phyloP scores from a whole-genome alignment of 2,888 invertebrate species.

The Cheilosia impressa region DNA sequence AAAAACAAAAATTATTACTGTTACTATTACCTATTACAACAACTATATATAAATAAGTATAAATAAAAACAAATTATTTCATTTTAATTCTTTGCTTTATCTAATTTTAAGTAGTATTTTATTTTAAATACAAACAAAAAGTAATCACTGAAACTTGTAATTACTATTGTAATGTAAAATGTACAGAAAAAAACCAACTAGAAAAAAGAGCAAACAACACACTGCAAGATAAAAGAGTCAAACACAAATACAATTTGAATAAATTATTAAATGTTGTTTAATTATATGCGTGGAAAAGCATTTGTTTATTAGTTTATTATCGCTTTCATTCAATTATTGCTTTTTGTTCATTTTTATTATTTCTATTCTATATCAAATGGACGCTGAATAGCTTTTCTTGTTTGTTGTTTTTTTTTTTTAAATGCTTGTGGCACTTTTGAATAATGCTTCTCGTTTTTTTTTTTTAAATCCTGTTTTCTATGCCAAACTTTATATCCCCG shows the following conservation, averaged over 20 bases:
- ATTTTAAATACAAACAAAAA: constrained; percentile 41
- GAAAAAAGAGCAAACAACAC: constrained; percentile 37
- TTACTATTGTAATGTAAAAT: constrained; percentile 52
- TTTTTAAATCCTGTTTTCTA: too few species aligned
- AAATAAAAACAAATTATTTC: constrained; percentile 29
- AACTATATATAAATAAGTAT: constrained; percentile 49
- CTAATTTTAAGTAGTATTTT: constrained; percentile 56
- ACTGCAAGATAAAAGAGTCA: constrained; percentile 33
- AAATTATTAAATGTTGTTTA: constrained; percentile 64
- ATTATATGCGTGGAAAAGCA: constrained; percentile 35
- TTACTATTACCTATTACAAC: constrained; percentile 60
- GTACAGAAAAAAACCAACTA: constrained; percentile 38
- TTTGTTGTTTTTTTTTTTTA: too few species aligned
- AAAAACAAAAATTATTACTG: constrained; percentile 33
- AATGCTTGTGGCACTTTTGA: too few species aligned
- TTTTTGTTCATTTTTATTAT: background rate
- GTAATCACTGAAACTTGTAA: constrained; percentile 12
- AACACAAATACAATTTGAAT: constrained; percentile 70
- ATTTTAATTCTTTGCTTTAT: constrained; percentile 54
- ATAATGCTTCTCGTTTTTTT: too few species aligned
- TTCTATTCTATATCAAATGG: too few species aligned
- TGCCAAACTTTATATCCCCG: too few species aligned
- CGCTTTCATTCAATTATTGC: background rate
- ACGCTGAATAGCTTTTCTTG: too few species aligned
- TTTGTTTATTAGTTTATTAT: background rate